These are phyloP conservation scores for Flexamia atlantica DNA, from an alignment of 2,888 invertebrate species.

Conservation along the genomic window DNA sequence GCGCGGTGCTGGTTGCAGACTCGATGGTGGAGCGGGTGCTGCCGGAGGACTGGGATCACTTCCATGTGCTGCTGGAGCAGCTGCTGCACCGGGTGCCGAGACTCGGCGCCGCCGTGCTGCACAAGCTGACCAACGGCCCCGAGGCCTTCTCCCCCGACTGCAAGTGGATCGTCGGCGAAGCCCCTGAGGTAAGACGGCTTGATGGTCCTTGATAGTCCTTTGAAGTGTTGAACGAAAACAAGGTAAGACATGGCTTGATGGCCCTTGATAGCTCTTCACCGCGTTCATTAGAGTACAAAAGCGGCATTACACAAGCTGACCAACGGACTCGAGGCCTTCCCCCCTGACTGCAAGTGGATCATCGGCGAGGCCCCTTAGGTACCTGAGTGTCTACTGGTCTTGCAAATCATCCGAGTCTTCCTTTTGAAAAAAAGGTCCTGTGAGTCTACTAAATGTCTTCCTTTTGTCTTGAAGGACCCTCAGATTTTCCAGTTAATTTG, in stretches of 20 bases:
- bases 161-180: constrained; percentile 96
- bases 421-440: no score
- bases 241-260: no score
- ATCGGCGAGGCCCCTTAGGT: constrained; percentile 97
- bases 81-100: constrained; percentile 90
- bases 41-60: constrained; percentile 97
- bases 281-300: constrained; percentile 88
- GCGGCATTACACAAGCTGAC: constrained; percentile 89
- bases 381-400: no score
- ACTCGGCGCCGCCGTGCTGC: constrained; percentile 85
- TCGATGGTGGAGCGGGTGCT: constrained; percentile 79
- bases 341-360: constrained; percentile 97
- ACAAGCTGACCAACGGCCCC: constrained; percentile 91
- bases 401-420: no score
- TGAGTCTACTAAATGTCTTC: no score
- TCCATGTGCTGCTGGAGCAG: constrained; percentile 92
- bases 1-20: no score
- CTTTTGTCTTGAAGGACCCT: no score
- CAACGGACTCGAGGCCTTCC: constrained; percentile 96
- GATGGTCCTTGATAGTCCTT: no score
- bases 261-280: no score
- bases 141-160: constrained; percentile 99
- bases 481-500: no score
- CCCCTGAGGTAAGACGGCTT: constrained; percentile 85
- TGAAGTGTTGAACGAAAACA: no score